These are phyloP conservation scores for Ophion slaviceki DNA, from an alignment of 2,888 invertebrate genomes.

Conservation along the genomic window DNA sequence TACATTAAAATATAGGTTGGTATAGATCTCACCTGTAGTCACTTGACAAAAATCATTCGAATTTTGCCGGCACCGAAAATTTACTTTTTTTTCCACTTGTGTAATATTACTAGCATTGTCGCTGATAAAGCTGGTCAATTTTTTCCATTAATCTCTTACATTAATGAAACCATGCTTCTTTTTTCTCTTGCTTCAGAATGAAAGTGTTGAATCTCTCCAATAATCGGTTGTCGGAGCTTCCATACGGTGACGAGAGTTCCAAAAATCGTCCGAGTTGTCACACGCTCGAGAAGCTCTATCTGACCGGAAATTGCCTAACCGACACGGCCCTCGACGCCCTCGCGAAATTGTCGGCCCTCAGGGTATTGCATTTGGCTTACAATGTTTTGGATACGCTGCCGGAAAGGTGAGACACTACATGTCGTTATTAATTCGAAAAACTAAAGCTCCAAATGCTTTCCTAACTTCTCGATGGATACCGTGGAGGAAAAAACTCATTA, in stretches of 20 bases:
- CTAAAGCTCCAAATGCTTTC: not conserved
- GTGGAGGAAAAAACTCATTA: not conserved
- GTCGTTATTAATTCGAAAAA: not conserved
- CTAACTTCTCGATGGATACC: not conserved
- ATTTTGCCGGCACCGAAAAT: too few species aligned
- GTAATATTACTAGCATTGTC: too few species aligned
- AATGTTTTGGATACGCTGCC: constrained; percentile 90
- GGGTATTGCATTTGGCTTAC: constrained; percentile 91
- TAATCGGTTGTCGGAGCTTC: constrained; percentile 89
- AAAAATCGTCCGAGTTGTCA: constrained; percentile 75
- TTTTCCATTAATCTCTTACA: not conserved
- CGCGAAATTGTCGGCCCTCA: constrained; percentile 87
- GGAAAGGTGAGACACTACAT: constrained; percentile 84
- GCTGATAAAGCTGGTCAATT: not conserved
- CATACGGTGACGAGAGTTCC: constrained; percentile 85
- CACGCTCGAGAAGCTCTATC: constrained; percentile 88
- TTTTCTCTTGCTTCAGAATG: constrained; percentile 82
- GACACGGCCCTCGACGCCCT: constrained; percentile 89
- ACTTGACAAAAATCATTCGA: too few species aligned
- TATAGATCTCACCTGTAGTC: too few species aligned
- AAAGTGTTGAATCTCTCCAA: constrained; percentile 91
- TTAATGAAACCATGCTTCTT: constrained; percentile 8
- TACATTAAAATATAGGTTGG: too few species aligned
- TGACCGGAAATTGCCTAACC: constrained; percentile 91
- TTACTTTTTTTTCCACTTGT: too few species aligned